Evolutionary conservation across 2,113 vertebrate genomes (phyloP).

Genomic region (Geothlypis trichas): DNA sequence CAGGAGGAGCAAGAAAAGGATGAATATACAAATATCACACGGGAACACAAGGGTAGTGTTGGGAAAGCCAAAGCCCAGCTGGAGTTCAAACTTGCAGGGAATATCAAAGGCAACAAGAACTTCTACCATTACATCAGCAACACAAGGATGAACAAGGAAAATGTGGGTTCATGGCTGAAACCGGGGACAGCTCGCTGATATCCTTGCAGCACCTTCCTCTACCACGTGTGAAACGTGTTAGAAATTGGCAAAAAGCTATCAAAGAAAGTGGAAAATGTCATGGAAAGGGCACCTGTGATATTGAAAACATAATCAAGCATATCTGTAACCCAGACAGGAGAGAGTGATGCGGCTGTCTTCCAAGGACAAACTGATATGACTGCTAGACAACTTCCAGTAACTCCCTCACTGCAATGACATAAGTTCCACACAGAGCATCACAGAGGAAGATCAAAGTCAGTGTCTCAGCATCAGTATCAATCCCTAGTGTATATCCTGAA

Average conservation of each 20-base stretch:
- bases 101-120: neutral
- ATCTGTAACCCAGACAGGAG: neutral
- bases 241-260: neutral
- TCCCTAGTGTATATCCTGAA: neutral
- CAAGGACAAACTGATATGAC: neutral
- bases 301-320: neutral
- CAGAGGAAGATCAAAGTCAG: neutral
- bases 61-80: neutral
- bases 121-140: neutral
- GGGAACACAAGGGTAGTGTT: neutral
- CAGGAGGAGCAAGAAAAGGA: neutral
- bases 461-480: neutral
- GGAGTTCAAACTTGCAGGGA: neutral
- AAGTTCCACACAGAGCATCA: neutral
- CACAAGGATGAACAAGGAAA: neutral
- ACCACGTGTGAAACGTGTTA: neutral
- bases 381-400: neutral
- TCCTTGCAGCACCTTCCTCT: neutral
- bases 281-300: neutral
- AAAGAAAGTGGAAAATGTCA: neutral
- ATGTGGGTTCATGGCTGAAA: accelerated
- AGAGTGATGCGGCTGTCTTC: neutral
- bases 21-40: neutral
- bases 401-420: neutral
- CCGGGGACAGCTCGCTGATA: accelerated